Evolutionary conservation across 2,797 vertebrate species (phyloP), one percentile per base, ranked within the genome.

Genomic region (Yasuhikotakia modesta): DNA sequence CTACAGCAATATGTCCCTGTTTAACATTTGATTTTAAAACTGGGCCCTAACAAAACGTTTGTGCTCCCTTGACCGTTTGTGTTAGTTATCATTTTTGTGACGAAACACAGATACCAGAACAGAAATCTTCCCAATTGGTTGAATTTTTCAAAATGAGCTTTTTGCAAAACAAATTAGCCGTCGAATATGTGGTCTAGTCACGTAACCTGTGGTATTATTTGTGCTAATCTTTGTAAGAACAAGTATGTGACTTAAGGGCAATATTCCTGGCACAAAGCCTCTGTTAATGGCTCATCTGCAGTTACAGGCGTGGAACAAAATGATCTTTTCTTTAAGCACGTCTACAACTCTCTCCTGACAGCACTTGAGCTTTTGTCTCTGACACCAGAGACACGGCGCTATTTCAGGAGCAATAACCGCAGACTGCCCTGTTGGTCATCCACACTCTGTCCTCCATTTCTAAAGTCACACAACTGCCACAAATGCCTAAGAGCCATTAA

Each of bases 251-350:
- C 19, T 67, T 57, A 17, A 46, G 39, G 43, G 27, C 43, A 60
- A 19, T 14, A 55, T 60, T 81, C 76, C 57, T 83, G 83, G 83
- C 73, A 39, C 58, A 2, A 2, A 46, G 81, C 81, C 83, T 85
- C 75, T 53, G 79, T 79, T 73, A 85, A 83, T 79, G 80, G 3
- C 4, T 88, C 88, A 84, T 80, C 11, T 5, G 66, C 76, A 78
- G 83, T 87, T 87, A 89, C 19, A 32, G 21, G 76, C 60, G 12
- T 19, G 79, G 84, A 82, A 87, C 85, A 87, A 72, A 64, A 84
- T 83, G 66, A 69, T 84, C 61, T 81, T 60, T 71, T 70, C 73
- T 79, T 79, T 68, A 19, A n/a, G 77, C 57, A 32, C 8, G 13
- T 57, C 75, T 55, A 57, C 71, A n/a, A 27, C 14, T 27, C 53